Percentiles rank a stretch among this genome's conserved stretches.
These are phyloP conservation scores for Chrysemys picta DNA, from an alignment of 2,113 vertebrate genomes.

Conservation along the genomic window DNA sequence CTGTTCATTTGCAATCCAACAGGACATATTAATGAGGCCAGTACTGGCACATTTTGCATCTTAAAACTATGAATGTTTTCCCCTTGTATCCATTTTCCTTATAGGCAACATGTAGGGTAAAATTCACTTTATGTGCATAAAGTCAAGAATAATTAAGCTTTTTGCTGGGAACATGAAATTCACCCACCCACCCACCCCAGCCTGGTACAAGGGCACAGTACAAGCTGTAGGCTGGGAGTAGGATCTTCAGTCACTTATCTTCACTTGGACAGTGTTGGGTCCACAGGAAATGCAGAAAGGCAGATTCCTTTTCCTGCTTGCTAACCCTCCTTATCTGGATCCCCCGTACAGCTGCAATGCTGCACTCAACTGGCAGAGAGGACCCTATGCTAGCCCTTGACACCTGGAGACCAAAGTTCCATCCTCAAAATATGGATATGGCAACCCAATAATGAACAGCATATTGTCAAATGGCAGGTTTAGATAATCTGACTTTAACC, in stretches of 20 bases:
- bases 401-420: not conserved
- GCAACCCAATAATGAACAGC: not conserved
- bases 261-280: not conserved
- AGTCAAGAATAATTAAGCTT: not conserved
- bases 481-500: not conserved
- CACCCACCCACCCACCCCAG: too few species aligned
- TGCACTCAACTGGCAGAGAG: not conserved
- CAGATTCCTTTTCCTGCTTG: not conserved
- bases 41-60: not conserved
- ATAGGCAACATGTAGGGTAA: not conserved
- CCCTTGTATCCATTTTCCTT: not conserved
- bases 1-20: not conserved
- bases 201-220: not conserved
- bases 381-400: not conserved
- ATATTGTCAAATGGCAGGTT: not conserved
- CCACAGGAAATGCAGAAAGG: not conserved
- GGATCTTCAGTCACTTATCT: not conserved
- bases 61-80: not conserved
- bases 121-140: not conserved
- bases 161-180: not conserved
- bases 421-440: not conserved
- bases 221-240: not conserved
- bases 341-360: not conserved
- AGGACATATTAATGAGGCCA: not conserved
- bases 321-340: not conserved